Conservation (phyloP, 2,113 vertebrate genomes). For the Pseudonaja textilis region DNA sequence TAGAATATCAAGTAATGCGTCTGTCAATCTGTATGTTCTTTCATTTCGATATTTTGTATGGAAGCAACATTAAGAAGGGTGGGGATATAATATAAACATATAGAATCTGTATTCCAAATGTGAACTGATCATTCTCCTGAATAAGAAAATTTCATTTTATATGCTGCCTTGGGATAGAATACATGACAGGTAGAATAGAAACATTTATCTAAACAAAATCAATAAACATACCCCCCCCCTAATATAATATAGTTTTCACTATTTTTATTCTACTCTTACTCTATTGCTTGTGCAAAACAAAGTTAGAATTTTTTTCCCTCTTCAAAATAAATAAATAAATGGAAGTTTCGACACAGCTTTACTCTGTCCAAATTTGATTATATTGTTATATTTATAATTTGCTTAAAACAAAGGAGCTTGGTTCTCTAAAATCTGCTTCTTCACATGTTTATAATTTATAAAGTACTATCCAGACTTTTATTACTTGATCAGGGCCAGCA, state of each 20-base stretch:
- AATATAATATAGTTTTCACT: background rate
- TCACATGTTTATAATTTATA: background rate
- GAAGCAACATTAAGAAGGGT: background rate
- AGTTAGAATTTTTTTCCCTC: background rate
- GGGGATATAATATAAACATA: background rate
- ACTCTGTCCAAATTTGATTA: background rate
- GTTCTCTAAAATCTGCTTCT: background rate
- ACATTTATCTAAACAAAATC: background rate
- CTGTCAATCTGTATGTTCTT: background rate
- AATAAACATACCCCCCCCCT: background rate
- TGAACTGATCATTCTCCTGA: background rate
- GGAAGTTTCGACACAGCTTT: background rate
- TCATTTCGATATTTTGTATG: background rate
- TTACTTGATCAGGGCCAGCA: background rate
- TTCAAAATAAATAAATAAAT: background rate
- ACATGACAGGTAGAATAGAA: background rate
- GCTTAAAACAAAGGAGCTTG: background rate
- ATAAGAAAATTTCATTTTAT: background rate
- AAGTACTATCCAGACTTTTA: background rate
- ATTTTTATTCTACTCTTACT: background rate
- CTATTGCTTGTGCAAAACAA: background rate
- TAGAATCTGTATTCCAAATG: background rate
- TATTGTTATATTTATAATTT: background rate
- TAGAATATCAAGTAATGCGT: background rate
- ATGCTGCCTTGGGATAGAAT: background rate